These are phyloP conservation scores for Synanthedon vespiformis DNA, from an alignment of 2,888 invertebrate genomes.

Conservation along the genomic window DNA sequence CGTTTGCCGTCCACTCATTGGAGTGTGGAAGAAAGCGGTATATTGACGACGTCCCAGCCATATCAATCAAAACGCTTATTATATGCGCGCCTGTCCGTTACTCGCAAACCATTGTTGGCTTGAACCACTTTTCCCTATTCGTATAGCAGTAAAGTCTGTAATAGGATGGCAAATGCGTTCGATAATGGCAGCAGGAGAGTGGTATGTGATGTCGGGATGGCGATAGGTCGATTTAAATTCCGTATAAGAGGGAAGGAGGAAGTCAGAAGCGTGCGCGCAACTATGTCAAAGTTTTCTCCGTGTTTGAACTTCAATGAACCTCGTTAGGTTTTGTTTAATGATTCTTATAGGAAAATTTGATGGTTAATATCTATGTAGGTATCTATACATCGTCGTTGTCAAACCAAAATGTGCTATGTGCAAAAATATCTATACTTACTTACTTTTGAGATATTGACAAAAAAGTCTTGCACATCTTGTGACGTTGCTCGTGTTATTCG, in stretches of 20 bases:
- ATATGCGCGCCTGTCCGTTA: conserved; percentile 40
- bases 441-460: too few species aligned
- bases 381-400: too few species aligned
- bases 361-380: neutral
- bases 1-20: conserved; percentile 49
- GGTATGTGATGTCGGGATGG: conserved; percentile 37
- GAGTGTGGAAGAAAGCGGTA: conserved; percentile 64
- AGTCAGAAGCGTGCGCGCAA: conserved; percentile 54
- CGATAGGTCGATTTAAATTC: conserved; percentile 65
- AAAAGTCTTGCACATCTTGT: too few species aligned
- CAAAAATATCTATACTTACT: too few species aligned
- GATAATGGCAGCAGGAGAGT: neutral
- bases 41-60: conserved; percentile 53
- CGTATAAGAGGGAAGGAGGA: conserved; percentile 68
- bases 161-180: conserved; percentile 1
- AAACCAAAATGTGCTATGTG: too few species aligned
- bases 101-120: conserved; percentile 9
- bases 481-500: too few species aligned
- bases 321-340: conserved; percentile 15
- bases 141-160: conserved; percentile 3
- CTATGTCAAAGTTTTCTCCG: conserved; percentile 67
- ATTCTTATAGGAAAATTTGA: conserved; percentile 5
- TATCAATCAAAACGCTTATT: conserved; percentile 64
- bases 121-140: conserved; percentile 1
- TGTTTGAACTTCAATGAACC: conserved; percentile 61